Percentiles rank a stretch among this genome's conserved stretches.
Evolutionary conservation across 2,888 invertebrate genomes (phyloP).

Genomic region (Cordilura impudica): DNA sequence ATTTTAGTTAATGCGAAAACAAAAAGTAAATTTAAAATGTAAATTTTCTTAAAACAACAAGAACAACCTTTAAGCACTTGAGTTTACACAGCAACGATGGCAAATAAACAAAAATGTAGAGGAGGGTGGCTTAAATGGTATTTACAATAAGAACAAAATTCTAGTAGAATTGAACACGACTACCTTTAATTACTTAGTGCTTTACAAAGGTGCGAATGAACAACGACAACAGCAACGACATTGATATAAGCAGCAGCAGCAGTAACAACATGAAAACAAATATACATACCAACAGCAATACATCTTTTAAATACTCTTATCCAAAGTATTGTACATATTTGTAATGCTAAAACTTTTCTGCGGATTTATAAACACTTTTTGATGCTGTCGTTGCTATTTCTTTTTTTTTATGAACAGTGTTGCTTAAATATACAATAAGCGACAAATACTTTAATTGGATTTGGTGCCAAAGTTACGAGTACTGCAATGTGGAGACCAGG

Average conservation of each 20-base stretch:
- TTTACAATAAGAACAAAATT: constrained; percentile 27
- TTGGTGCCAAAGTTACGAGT: constrained; percentile 62
- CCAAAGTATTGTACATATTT: not conserved
- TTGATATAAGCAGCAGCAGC: not conserved
- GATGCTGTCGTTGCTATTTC: not conserved
- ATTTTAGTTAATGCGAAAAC: constrained; percentile 25
- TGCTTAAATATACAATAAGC: constrained; percentile 57
- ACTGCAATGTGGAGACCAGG: not conserved
- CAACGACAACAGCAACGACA: constrained; percentile 41
- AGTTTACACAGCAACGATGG: constrained; percentile 12
- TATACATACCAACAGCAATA: constrained; percentile 31
- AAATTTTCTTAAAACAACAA: constrained; percentile 50
- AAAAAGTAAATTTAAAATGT: constrained; percentile 29
- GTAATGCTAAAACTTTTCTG: constrained; percentile 47
- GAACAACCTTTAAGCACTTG: constrained; percentile 46
- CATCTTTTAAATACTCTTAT: constrained; percentile 25
- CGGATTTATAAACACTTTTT: constrained; percentile 37
- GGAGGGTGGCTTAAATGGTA: not conserved
- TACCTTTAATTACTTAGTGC: constrained; percentile 66
- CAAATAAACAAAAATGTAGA: constrained; percentile 1
- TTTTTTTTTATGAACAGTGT: constrained; percentile 43
- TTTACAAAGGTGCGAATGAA: constrained; percentile 66
- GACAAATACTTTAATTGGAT: constrained; percentile 67
- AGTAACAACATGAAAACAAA: constrained; percentile 4
- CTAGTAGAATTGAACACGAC: constrained; percentile 64